These are phyloP conservation scores for Remorina albescens DNA, from an alignment of 2,797 vertebrate genomes.

Conservation along the genomic window DNA sequence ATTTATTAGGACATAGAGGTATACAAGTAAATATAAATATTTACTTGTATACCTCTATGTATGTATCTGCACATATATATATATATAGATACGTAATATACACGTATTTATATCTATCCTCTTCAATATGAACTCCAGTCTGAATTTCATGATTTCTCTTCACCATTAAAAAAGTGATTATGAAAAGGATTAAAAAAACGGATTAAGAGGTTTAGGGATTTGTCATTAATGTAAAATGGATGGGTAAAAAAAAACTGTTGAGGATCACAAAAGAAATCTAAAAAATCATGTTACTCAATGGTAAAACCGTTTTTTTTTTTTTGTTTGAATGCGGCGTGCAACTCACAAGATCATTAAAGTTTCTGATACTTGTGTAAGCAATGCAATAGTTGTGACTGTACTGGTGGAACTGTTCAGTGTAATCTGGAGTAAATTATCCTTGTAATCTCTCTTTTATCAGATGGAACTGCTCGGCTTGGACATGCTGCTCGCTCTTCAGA, in stretches of 20 bases:
- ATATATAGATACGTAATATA: neutral
- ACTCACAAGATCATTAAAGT: neutral
- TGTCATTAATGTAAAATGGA: slow-evolving; percentile 45
- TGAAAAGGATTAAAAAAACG: slow-evolving; percentile 72
- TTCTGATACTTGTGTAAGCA: neutral
- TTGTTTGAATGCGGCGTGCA: slow-evolving; percentile 17
- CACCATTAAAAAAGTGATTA: slow-evolving; percentile 68
- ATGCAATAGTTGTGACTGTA: slow-evolving; percentile 10
- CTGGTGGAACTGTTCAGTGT: slow-evolving; percentile 39
- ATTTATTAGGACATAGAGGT: no score
- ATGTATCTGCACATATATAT: no score
- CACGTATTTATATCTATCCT: neutral
- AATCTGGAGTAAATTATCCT: slow-evolving; percentile 77
- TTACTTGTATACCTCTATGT: no score
- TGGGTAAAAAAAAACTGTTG: slow-evolving; percentile 35
- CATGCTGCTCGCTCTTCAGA: slow-evolving; percentile 50
- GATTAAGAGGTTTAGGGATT: slow-evolving; percentile 67
- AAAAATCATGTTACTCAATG: neutral
- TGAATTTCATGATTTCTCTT: slow-evolving; percentile 52
- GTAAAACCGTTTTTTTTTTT: neutral
- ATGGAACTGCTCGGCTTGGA: slow-evolving; percentile 49
- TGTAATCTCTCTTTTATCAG: slow-evolving; percentile 82
- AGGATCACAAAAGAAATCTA: neutral
- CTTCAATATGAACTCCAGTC: slow-evolving; percentile 24
- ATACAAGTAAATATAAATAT: no score